phyloP scores from a whole-genome alignment of 2,113 vertebrate species.

The Fulmarus glacialis region DNA sequence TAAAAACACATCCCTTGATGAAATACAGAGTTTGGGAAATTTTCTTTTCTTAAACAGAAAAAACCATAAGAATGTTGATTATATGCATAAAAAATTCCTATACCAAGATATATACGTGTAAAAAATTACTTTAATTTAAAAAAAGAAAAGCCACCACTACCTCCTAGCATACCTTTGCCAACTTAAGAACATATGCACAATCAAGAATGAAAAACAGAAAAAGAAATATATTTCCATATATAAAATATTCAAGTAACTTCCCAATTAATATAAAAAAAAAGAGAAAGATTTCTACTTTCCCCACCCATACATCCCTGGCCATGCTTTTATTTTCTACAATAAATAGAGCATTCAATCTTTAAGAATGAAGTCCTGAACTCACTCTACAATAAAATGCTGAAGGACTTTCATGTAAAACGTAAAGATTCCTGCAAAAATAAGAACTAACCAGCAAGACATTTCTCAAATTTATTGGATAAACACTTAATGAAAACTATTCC shows the following conservation, averaged over 20 bases:
- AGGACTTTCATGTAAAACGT: neutral
- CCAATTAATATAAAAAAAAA: neutral
- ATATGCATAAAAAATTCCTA: neutral
- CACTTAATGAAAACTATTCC: neutral
- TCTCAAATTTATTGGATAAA: neutral
- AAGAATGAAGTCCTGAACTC: neutral
- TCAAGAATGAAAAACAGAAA: neutral
- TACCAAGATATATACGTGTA: neutral
- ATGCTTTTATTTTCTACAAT: neutral
- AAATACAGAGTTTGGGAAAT: neutral
- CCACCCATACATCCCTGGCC: too few species aligned
- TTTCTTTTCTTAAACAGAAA: neutral
- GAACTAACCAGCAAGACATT: neutral
- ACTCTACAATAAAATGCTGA: neutral
- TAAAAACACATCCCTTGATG: neutral
- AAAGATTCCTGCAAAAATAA: neutral
- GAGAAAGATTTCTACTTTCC: neutral
- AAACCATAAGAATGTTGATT: fast-evolving
- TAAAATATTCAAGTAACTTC: neutral
- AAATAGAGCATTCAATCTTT: neutral
- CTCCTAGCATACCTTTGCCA: neutral
- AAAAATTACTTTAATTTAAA: neutral
- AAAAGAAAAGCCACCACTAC: neutral
- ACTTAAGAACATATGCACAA: neutral
- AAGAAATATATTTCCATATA: neutral